Conservation (phyloP, 2,888 invertebrate species). For the Hecatera dysodea region DNA sequence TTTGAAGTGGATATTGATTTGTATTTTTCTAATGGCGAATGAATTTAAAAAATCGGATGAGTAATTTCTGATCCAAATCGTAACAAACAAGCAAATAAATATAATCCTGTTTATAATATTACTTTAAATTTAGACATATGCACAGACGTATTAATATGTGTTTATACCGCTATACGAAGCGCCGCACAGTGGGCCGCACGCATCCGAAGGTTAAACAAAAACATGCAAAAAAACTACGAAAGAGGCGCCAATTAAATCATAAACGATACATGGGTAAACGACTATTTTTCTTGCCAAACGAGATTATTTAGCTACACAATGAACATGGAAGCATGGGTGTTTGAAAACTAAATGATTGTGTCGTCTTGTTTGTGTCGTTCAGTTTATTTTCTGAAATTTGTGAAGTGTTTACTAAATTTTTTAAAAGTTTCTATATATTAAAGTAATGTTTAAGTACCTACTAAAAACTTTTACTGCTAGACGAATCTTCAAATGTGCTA, state of each 20-base stretch:
- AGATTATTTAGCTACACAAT: slow-evolving; percentile 11
- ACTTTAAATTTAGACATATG: no score
- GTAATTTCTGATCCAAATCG: no score
- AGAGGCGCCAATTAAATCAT: slow-evolving; percentile 26
- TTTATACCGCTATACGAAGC: background rate
- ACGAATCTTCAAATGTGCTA: background rate
- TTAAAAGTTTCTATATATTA: background rate
- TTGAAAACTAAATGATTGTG: slow-evolving; percentile 21
- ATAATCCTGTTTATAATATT: no score
- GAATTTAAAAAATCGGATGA: no score
- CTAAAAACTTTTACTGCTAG: background rate
- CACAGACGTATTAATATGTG: no score
- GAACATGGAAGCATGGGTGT: slow-evolving; percentile 24
- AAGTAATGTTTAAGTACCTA: background rate
- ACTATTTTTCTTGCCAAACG: slow-evolving; percentile 16
- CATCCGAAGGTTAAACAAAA: slow-evolving; percentile 14
- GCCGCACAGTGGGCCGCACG: slow-evolving; percentile 21
- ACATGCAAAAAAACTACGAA: slow-evolving; percentile 4
- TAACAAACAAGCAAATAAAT: no score
- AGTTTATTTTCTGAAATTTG: slow-evolving; percentile 3
- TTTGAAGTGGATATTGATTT: no score
- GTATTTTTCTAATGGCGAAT: no score
- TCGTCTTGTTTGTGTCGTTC: background rate
- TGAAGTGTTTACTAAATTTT: background rate
- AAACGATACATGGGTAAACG: slow-evolving; percentile 1